Evolutionary conservation across 2,888 invertebrate genomes (phyloP).

Genomic region (Lasioglossum marginatum): DNA sequence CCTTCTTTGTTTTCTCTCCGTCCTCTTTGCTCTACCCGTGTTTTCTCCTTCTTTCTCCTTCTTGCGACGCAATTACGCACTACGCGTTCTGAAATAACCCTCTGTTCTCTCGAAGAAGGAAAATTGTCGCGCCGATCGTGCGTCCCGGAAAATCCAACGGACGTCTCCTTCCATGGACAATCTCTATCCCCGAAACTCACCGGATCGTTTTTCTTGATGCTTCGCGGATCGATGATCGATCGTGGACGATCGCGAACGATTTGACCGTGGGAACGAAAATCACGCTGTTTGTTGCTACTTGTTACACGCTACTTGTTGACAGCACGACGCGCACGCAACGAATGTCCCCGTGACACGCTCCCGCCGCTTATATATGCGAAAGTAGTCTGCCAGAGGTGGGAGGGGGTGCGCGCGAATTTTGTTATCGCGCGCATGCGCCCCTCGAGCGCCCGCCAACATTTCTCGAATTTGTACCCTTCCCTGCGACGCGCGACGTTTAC

Average conservation of each 20-base stretch:
- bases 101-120: conserved; percentile 10
- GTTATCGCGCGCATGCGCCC: conserved; percentile 31
- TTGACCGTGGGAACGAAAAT: not conserved
- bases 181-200: conserved; percentile 62
- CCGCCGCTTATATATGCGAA: conserved; percentile 76
- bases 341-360: conserved; percentile 73
- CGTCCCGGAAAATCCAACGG: conserved; percentile 74
- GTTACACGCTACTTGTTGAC: not conserved
- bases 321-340: conserved; percentile 63
- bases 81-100: not conserved
- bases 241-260: not conserved
- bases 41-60: too few relatives aligned
- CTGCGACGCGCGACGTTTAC: not conserved
- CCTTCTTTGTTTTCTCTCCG: not conserved
- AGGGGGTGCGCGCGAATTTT: conserved; percentile 46
- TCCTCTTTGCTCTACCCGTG: not conserved
- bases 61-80: conserved; percentile 13
- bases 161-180: conserved; percentile 71
- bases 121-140: conserved; percentile 60
- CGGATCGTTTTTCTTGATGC: not conserved
- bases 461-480: not conserved
- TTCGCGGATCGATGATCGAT: not conserved
- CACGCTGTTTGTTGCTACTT: not conserved
- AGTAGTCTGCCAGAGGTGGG: conserved; percentile 46
- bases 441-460: not conserved